A percentile compares a stretch with the other conserved stretches of the same genome.
Evolutionary conservation across 2,797 vertebrate genomes (phyloP).

Genomic region (Cirrhinus molitorella): DNA sequence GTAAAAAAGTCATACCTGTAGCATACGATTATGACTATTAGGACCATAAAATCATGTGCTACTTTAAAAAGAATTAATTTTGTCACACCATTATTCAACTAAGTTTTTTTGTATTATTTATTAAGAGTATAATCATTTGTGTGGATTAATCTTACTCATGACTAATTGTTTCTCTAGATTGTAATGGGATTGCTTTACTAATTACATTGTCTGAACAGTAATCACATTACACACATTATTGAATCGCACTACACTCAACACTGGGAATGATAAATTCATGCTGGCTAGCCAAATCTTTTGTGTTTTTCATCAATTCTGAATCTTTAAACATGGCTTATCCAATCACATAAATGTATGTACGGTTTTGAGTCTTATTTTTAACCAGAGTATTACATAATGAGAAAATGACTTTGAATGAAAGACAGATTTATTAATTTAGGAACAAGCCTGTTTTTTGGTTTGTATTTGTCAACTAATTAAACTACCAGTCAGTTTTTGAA

Average conservation of each 20-base stretch:
- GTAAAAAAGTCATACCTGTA: not conserved
- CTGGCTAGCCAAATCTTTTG: not conserved
- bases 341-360: not conserved
- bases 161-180: not conserved
- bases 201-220: not conserved
- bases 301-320: not conserved
- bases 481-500: too few relatives aligned
- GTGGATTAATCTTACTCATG: not conserved
- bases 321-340: not conserved
- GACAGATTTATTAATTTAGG: too few relatives aligned
- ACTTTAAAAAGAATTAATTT: not conserved
- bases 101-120: not conserved
- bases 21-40: not conserved
- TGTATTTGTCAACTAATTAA: too few relatives aligned
- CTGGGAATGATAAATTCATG: not conserved
- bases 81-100: not conserved
- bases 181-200: not conserved
- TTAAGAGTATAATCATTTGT: not conserved
- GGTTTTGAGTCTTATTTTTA: not conserved
- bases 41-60: not conserved
- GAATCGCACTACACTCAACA: not conserved
- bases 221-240: slow-evolving; percentile 13
- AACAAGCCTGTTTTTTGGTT: not conserved
- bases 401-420: not conserved
- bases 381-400: not conserved